Conservation (phyloP, 2,888 invertebrate species). For the Hesperia comma region DNA sequence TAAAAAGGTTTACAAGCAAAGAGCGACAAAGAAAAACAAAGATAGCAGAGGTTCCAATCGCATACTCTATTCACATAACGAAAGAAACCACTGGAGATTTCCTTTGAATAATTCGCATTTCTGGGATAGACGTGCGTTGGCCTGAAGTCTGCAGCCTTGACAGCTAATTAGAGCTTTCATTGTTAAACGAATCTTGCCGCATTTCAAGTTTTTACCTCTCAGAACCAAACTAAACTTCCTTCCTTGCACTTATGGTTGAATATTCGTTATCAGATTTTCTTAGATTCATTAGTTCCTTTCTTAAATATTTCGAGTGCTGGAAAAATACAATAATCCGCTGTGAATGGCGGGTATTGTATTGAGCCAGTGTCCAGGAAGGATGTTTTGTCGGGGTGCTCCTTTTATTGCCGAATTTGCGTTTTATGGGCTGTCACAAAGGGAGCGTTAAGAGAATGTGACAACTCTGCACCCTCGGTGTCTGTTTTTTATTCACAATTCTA, state of each 20-base stretch:
- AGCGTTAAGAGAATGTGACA: constrained; percentile 72
- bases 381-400: constrained; percentile 78
- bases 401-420: constrained; percentile 83
- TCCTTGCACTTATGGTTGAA: constrained; percentile 53
- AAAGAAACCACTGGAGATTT: constrained; percentile 79
- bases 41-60: constrained; percentile 35
- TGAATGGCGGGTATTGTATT: constrained; percentile 80
- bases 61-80: constrained; percentile 66
- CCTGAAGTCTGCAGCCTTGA: constrained; percentile 73
- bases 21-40: constrained; percentile 25
- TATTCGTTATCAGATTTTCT: constrained; percentile 47
- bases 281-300: constrained; percentile 77
- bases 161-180: constrained; percentile 82
- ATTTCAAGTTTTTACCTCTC: constrained; percentile 49
- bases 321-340: constrained; percentile 82
- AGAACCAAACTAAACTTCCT: constrained; percentile 38
- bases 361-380: constrained; percentile 83
- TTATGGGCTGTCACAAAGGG: constrained; percentile 77
- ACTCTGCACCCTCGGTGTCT: constrained; percentile 63
- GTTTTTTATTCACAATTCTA: constrained; percentile 53
- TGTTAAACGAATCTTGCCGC: constrained; percentile 77
- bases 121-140: constrained; percentile 69
- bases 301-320: constrained; percentile 79
- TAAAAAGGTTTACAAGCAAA: constrained; percentile 6
- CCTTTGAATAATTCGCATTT: constrained; percentile 80